Base-by-base conservation (phyloP, 2,113 vertebrate species). In the Phalacrocorax pelagicus region DNA sequence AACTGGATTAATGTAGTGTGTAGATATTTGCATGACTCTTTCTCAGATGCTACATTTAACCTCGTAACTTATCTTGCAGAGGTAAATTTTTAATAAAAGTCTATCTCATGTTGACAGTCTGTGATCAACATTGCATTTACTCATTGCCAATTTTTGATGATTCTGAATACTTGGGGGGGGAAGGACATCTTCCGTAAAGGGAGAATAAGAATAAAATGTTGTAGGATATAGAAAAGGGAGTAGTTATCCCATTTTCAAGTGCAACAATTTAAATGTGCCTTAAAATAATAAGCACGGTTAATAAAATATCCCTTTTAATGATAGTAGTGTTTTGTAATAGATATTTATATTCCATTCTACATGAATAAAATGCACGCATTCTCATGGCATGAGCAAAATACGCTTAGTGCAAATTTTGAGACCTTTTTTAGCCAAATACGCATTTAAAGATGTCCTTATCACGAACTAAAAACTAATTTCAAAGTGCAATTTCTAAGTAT, bases 1-100 rank as follows among this genome's bases (percentile, higher is more conserved):
- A 99, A 99, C 98, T 99, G 99, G 99, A 99, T 99, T 98, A 99
- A 99, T 2, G 99, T 99, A 32, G 99, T 99, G 58, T 99, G 99
- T 88, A 98, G 99, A 94, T 99, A 99, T 78, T 97, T 99, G 86
- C 99, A 99, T 8, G 99, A 99, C 91, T 99, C 99, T 87, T 99
- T 99, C 82, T 98, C 99, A 6, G 99, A 99, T 52, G 98, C 99
- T 47, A 99, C 99, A 7, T 98, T 99, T 93, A 99, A 98, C 82
- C 98, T 99, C 63, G 98, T 99, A 94, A 99, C 99, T 42, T 99
- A 99, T 3, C 98, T 99, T 87, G 99, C 99, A 61, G 99, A 99
- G 99, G 99, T 99, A 97, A 96, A 57, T 86, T 81, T 92, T 95
- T 88, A n/a, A 11, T 78, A 22, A 19, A 66, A 88, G 9, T 40